Base-by-base conservation (phyloP, 1,140 invertebrate genomes). In the Anastrepha obliqua region DNA sequence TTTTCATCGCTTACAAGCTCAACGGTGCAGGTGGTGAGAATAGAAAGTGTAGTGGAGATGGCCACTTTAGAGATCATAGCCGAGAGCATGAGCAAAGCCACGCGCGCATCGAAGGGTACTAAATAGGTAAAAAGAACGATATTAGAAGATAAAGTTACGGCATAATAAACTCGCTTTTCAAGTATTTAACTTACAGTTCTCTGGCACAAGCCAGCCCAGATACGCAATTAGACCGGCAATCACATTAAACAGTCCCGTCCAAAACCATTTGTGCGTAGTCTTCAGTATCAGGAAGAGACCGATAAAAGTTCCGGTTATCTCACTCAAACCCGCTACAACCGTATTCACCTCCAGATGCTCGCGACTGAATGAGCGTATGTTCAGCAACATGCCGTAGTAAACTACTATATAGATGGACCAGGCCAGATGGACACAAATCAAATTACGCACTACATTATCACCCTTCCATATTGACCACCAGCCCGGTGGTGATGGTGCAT, bases 361-460 rank as follows among this genome's bases (percentile, higher is more conserved):
- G 5, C 93, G 91, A 74, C 93, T 93, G 88, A 94, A 94, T 51
- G 93, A 92, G 59, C 93, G 93, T 60, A 94, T 94, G 59, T 94
- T 94, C 4, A 94, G 89, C 67, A 94, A 89, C 88, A 93, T 93
- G 44, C 93, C 93, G 87, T 94, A 94, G 87, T 94, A 94, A 81
- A 92, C 91, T 5, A 93, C 92, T 39, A 93, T 93, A 78, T 93
- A 93, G 0, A 93, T 88, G 85, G 93, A 91, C 93, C 93, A 94
- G 42, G 91, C 89, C 42, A 93, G 87, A 78, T 93, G 90, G 0
- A 93, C 91, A 39, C 91, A 91, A 11, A 93, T 86, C 20, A 94
- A 90, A 70, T 92, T 93, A n/a, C 90, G 89, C 29, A 91, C 86
- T 1, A 92, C 92, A 8, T 90, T 90, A 11, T 92, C 85, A 6